Conservation (phyloP, 2,113 vertebrate species). For the Brienomyrus brachyistius region DNA sequence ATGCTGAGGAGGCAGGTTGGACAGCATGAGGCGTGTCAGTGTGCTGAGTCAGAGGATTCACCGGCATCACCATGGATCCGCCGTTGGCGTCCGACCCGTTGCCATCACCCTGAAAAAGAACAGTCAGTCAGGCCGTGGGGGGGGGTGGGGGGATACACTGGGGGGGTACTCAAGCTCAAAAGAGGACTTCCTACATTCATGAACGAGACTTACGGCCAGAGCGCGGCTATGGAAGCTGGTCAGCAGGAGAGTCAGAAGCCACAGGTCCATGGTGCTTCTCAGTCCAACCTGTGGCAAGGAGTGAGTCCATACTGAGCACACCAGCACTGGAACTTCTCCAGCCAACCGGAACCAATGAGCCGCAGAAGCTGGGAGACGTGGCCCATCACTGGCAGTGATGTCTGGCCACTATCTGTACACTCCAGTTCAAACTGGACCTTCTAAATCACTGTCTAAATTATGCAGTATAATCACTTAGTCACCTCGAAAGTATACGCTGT, state of each 20-base stretch:
- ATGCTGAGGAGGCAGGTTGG: neutral
- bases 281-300: constrained; percentile 39
- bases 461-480: neutral
- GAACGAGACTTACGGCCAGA: constrained; percentile 49
- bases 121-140: neutral
- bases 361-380: neutral
- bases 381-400: neutral
- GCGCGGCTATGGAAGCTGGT: constrained; percentile 54
- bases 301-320: constrained; percentile 6
- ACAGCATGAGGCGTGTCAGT: neutral
- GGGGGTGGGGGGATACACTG: neutral
- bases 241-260: constrained; percentile 58
- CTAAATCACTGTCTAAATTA: neutral
- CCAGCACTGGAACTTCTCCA: neutral
- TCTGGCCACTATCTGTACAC: neutral
- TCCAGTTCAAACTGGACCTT: neutral
- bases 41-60: constrained; percentile 35
- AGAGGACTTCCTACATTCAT: neutral
- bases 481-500: neutral
- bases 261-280: constrained; percentile 56
- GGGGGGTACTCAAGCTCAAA: neutral
- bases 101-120: constrained; percentile 48
- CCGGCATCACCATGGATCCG: constrained; percentile 35
- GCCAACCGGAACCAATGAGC: neutral
- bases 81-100: constrained; percentile 39